Evolutionary conservation across 2,797 vertebrate genomes (phyloP), one percentile per base, ranked within the genome.

Genomic region (Hoplostethus mediterraneus): DNA sequence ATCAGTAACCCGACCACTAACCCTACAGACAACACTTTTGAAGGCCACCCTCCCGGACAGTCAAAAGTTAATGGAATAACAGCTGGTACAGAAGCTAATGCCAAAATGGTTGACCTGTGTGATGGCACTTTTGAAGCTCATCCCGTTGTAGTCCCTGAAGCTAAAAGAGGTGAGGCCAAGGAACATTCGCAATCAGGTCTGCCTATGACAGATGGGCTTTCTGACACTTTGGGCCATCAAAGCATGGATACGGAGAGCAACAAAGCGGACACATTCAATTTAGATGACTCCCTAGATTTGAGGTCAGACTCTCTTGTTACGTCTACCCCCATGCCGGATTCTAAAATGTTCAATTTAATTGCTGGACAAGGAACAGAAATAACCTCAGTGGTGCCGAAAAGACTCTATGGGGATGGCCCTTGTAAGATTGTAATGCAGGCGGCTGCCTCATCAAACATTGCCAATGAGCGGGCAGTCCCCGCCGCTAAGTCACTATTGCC

Each of bases 271-370:
- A 0, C 14, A 0, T 90, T 91, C 28, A 61, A 74, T 53, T 63
- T 89, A 49, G 89, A 93, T 40, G 88, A 91, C 21, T 74, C 78
- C 1, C 28, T 92, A 0, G 89, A 90, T 69, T 69, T 90, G 11
- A 73, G 6, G 54, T 11, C 3, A 1, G 79, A 73, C 11, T 4
- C 12, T 10, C 25, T 82, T 28, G 28, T 80, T 3, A 88, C 90
- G 0, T 94, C 93, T 14, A 94, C 93, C 0, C 93, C 93, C 4
- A 91, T 92, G 83, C 17, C 66, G 0, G 51, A 17, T 4, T 67
- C 56, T 68, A 91, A 67, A 71, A 44, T 77, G 1, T 51, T 66
- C 3, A 74, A 13, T 42, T 51, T 67, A 0, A 25, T 10, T 28
- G 5, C 1, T 6, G 25, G 66, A 6, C 1, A 2, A 16, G 61